Base-by-base conservation (phyloP, 2,113 vertebrate species). In the Patagioenas fasciata region DNA sequence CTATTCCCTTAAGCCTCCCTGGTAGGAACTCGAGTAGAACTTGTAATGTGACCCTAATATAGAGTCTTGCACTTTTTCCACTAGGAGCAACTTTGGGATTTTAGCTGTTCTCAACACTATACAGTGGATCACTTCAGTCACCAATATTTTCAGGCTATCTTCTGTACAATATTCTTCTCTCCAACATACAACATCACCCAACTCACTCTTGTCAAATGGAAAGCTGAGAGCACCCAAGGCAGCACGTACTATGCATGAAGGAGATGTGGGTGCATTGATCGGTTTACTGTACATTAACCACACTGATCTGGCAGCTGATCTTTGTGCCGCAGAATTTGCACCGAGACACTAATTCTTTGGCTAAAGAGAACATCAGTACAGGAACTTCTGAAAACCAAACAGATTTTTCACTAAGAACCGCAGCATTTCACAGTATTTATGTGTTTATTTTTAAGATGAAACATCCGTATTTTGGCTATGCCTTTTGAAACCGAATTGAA, bases 281-380 rank as follows among this genome's bases (percentile, higher is more conserved):
- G 1, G 1, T 0, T 0, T 12, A 34, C 36, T 0, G 0, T 40
- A 20, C 0, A 0, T 32, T 38, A 56, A 34, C 12, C 70, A 38
- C 9, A 8, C 9, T 17, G 18, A 10, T 34, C 23, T 60, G 7
- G 1, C 1, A 57, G 70, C 17, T 85, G 48, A 29, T 36, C 12
- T 62, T 36, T 38, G 34, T 15, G 24, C 9, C 51, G 61, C 23
- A 48, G 13, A 56, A 32, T 65, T 87, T 61, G 28, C 58, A 79
- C 19, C 16, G 56, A 89, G 18, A 34, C 11, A 38, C 20, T 44
- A 31, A 58, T 24, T 80, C 40, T 67, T 84, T 40, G 40, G 15
- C 44, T 78, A 79, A 82, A 82, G 34, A 80, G 20, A 95, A 15
- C 28, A 56, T 21, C 40, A 42, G 1, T 38, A 69, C 19, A 71